phyloP scores from a whole-genome alignment of 2,888 invertebrate genomes.

The Ophion slaviceki region DNA sequence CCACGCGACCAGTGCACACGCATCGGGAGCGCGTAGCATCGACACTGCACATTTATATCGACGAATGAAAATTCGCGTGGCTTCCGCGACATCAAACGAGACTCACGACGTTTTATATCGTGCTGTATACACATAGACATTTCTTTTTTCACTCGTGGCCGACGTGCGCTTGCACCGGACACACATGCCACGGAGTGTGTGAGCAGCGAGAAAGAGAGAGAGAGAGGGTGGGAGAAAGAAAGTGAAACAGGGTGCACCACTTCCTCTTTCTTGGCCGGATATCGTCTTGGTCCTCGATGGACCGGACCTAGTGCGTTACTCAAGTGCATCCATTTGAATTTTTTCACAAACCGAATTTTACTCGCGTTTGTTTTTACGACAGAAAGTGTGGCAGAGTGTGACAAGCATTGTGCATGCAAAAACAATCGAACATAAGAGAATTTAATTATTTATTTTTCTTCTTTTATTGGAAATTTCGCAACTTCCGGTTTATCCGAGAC shows the following conservation, averaged over 20 bases:
- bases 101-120: background rate
- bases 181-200: background rate
- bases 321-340: background rate
- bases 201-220: background rate
- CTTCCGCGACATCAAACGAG: constrained; percentile 7
- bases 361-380: background rate
- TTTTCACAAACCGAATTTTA: background rate
- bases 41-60: constrained; percentile 15
- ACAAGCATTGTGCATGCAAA: too few species aligned
- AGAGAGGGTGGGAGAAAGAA: background rate
- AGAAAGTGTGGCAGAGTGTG: too few species aligned
- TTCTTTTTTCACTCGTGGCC: constrained; percentile 2
- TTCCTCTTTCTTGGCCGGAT: background rate
- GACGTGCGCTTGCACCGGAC: background rate
- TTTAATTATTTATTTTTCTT: background rate
- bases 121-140: background rate
- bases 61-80: constrained; percentile 24
- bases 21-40: constrained; percentile 67
- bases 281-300: background rate
- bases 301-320: background rate
- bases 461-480: background rate
- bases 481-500: background rate
- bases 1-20: constrained; percentile 83
- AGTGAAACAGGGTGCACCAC: background rate
- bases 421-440: too few species aligned